Percentiles rank a stretch among this genome's conserved stretches.
These are phyloP conservation scores for Drosophila neocordata DNA, from an alignment of 1,140 invertebrate genomes.

Conservation along the genomic window DNA sequence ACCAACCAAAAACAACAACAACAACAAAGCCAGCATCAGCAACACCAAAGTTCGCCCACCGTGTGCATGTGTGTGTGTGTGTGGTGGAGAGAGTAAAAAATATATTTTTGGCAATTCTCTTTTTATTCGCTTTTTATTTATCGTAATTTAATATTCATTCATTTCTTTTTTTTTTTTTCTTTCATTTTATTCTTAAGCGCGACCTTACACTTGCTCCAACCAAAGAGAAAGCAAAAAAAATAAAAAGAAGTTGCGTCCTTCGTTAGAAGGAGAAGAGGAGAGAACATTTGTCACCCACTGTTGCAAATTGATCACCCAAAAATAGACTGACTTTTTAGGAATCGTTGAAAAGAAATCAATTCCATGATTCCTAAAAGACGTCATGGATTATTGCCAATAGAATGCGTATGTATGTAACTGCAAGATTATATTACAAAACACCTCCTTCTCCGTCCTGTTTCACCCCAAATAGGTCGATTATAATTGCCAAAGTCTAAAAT, in stretches of 20 bases:
- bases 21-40: neutral
- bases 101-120: slow-evolving; percentile 21
- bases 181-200: slow-evolving; percentile 64
- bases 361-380: no score
- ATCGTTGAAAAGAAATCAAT: neutral
- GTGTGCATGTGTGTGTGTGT: neutral
- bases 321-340: slow-evolving; percentile 17
- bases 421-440: no score
- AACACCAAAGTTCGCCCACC: neutral
- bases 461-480: no score
- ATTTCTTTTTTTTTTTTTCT: slow-evolving; percentile 55
- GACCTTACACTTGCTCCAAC: slow-evolving; percentile 15
- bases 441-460: no score
- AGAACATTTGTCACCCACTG: slow-evolving; percentile 43
- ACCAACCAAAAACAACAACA: slow-evolving; percentile 6
- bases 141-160: slow-evolving; percentile 76
- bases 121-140: slow-evolving; percentile 38
- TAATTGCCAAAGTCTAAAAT: no score
- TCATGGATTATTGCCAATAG: no score
- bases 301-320: slow-evolving; percentile 22
- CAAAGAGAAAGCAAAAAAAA: neutral
- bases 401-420: no score
- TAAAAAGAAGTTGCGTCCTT: neutral
- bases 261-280: neutral
- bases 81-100: neutral